Evolutionary conservation across 2,888 invertebrate genomes (phyloP).

Genomic region (Zhuqinia jingwanae): DNA sequence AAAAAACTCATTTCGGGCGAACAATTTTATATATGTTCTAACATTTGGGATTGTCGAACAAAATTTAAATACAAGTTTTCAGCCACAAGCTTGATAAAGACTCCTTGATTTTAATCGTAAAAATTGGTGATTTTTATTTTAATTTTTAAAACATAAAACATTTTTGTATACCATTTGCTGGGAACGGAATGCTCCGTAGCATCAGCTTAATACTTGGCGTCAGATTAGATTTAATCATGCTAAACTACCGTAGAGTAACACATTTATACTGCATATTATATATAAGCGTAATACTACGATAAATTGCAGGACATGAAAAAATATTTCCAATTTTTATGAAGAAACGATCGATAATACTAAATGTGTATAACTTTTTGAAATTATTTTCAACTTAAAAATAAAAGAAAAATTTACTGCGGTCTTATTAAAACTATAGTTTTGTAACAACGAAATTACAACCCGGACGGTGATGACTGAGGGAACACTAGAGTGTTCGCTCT

Average conservation of each 20-base stretch:
- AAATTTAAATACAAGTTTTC: not conserved
- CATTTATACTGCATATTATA: not conserved
- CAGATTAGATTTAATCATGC: no score
- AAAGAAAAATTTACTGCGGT: not conserved
- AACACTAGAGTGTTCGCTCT: slow-evolving; percentile 77
- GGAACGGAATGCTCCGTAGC: no score
- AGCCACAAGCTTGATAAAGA: slow-evolving; percentile 26
- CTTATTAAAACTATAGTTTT: not conserved
- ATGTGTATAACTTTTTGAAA: no score
- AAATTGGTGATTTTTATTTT: no score
- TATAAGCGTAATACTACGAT: no score
- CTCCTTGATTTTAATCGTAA: no score
- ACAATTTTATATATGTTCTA: not conserved
- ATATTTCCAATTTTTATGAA: no score
- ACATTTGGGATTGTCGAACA: not conserved
- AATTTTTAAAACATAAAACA: no score
- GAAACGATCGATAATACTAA: no score
- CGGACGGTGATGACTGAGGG: slow-evolving; percentile 67
- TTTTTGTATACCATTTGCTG: no score
- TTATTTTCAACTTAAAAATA: not conserved
- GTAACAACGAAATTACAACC: not conserved
- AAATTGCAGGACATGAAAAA: no score
- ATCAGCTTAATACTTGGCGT: no score
- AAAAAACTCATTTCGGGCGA: not conserved
- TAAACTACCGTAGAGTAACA: slow-evolving; percentile 6